phyloP scores from a whole-genome alignment of 64 coral and sea anemone genomes.

The Exaiptasia diaphana region DNA sequence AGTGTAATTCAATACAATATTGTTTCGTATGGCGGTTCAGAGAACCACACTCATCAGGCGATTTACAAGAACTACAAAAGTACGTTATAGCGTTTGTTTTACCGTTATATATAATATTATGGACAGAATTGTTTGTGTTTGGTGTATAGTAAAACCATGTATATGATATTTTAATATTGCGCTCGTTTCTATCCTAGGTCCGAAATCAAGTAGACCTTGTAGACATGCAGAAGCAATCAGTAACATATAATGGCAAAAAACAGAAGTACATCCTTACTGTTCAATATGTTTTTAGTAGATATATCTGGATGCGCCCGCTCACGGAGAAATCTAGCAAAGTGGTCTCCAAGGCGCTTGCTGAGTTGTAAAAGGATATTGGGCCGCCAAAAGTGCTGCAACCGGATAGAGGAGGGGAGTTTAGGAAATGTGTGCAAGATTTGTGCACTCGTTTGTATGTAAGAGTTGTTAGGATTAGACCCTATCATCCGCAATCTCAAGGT shows the following conservation, averaged over 20 bases:
- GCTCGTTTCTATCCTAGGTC: no score
- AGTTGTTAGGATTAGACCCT: not conserved
- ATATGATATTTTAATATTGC: no score
- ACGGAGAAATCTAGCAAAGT: not conserved
- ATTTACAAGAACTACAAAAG: no score
- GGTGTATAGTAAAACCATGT: no score
- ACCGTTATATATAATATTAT: no score
- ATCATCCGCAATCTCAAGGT: conserved; percentile 28
- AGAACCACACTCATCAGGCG: no score
- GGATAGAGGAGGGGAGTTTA: conserved; percentile 2
- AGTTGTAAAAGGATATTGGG: conserved; percentile 6
- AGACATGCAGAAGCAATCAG: not conserved
- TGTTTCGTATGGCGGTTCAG: no score
- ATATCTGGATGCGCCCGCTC: conserved; percentile 14
- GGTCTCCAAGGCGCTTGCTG: not conserved
- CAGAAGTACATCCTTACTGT: conserved; percentile 17
- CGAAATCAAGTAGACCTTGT: conserved; percentile 28
- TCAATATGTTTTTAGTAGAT: conserved; percentile 35
- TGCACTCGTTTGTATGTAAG: not conserved
- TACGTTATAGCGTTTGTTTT: no score
- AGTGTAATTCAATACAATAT: no score
- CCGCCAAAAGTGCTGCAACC: conserved; percentile 12
- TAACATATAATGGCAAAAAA: conserved; percentile 7
- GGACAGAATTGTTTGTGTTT: no score
- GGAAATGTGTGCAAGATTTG: not conserved